A percentile compares a stretch with the other conserved stretches of the same genome.
Conservation (phyloP, 2,113 vertebrate species). For the Lophochroa leadbeateri region DNA sequence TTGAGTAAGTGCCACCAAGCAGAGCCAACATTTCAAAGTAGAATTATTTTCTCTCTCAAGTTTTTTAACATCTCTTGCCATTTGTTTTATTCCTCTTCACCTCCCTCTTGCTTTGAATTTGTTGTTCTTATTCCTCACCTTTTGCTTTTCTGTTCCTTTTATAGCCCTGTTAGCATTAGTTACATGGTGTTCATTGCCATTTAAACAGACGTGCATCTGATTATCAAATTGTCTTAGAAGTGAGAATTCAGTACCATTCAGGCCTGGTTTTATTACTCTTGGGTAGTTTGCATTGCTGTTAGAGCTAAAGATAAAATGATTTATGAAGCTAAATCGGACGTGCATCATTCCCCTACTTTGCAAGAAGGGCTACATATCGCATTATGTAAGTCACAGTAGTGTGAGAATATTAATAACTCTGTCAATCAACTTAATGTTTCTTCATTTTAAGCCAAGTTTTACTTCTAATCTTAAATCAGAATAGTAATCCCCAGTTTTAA, state of each 20-base stretch:
- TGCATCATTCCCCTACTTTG: neutral
- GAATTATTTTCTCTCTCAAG: neutral
- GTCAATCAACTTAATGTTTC: neutral
- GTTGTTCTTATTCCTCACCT: slow-evolving; percentile 2
- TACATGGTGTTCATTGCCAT: slow-evolving; percentile 28
- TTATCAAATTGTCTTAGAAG: neutral
- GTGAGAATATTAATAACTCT: neutral
- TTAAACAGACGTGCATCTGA: slow-evolving; percentile 18
- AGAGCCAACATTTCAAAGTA: slow-evolving; percentile 19
- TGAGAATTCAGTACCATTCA: slow-evolving; percentile 24
- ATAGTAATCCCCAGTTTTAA: neutral
- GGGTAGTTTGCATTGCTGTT: neutral
- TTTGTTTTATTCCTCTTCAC: slow-evolving; percentile 50
- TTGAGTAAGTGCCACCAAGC: slow-evolving; percentile 12
- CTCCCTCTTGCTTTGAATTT: slow-evolving; percentile 42
- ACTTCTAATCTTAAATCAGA: neutral
- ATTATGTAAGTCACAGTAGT: neutral
- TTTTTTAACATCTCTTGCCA: slow-evolving; percentile 6
- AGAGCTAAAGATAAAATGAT: neutral
- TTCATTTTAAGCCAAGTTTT: neutral
- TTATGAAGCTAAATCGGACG: neutral
- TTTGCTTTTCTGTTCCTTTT: slow-evolving; percentile 47
- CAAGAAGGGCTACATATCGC: neutral
- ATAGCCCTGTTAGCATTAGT: slow-evolving; percentile 56
- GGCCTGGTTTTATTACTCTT: neutral